Evolutionary conservation across 1,140 invertebrate species (phyloP).

Genomic region (Cherax destructor): DNA sequence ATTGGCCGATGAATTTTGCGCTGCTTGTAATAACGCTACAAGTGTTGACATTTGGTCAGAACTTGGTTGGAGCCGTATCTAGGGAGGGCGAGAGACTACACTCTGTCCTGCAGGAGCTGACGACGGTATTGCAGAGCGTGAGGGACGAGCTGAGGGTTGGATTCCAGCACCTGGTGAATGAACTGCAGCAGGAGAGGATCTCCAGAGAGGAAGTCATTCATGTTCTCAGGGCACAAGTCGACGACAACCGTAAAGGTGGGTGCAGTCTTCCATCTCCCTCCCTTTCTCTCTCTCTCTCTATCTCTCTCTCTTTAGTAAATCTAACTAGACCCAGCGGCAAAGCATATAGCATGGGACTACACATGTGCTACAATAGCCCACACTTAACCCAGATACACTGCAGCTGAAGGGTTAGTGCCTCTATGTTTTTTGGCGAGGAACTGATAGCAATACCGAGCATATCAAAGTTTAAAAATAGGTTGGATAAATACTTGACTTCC

Average conservation of each 20-base stretch:
- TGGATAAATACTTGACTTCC: too few species aligned
- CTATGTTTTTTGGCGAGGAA: too few species aligned
- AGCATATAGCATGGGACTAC: too few species aligned
- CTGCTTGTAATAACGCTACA: not conserved
- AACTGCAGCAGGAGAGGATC: conserved; percentile 25
- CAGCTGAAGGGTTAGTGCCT: too few species aligned
- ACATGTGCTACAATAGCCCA: too few species aligned
- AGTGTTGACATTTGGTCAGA: not conserved
- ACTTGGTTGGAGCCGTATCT: not conserved
- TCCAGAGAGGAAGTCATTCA: not conserved
- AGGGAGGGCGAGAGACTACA: conserved; percentile 16
- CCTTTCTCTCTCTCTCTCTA: too few species aligned
- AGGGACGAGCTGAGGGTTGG: not conserved
- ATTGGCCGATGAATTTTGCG: not conserved
- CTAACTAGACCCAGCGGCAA: too few species aligned
- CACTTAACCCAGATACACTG: too few species aligned
- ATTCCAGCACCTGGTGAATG: not conserved
- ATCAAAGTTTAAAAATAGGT: too few species aligned
- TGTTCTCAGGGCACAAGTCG: not conserved
- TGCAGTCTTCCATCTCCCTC: too few species aligned
- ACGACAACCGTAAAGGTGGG: conserved; percentile 10
- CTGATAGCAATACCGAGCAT: too few species aligned
- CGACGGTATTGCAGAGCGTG: not conserved
- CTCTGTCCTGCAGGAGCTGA: conserved; percentile 30
- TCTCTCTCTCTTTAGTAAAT: too few species aligned